Evolutionary conservation across 2,797 vertebrate genomes (phyloP), one percentile per base, ranked within the genome.

Genomic region (Strix occidentalis): DNA sequence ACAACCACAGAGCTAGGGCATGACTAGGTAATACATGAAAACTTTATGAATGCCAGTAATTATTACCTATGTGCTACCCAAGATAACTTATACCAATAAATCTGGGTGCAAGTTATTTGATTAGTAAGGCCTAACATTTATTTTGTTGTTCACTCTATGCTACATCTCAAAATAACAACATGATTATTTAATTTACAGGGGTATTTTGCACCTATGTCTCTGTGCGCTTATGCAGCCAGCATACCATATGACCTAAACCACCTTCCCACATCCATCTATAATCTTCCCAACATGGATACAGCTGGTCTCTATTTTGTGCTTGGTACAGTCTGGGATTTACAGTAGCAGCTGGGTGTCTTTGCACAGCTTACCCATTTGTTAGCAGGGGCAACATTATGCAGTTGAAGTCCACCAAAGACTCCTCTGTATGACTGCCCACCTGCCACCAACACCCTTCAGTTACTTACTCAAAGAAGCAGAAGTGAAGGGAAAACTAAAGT

Each of bases 141-240:
- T 74, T 79, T 50, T 93, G 75, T 92, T 70, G 91, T 60, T 84
- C 45, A 64, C 9, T 29, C 54, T 41, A 28, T 50, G 39, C 53
- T 39, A 51, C 74, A 29, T 23, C 69, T 86, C 86, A 56, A 46
- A 63, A 13, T 68, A 83, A 84, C 57, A 41, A 45, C 58, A 60
- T 58, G 16, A 90, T 75, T 85, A 66, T 97, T 57, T 92, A 56
- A 69, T 91, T 94, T 94, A 29, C 87, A 99, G 99, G 98, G 72
- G 98, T 99, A 95, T 99, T 99, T 97, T 99, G 99, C 97, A 98
- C 98, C 98, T 96, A 98, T 99, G 95, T 99, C 99, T 46, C 97
- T 99, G 93, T 99, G 99, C 85, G 98, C 98, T 13, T 99, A 99
- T 5, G 98, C 98, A 15, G 98, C 98, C 96, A 99, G 98, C 23